These are phyloP conservation scores for Anas flavirostris DNA, from an alignment of 2,797 vertebrate species.

Conservation along the genomic window DNA sequence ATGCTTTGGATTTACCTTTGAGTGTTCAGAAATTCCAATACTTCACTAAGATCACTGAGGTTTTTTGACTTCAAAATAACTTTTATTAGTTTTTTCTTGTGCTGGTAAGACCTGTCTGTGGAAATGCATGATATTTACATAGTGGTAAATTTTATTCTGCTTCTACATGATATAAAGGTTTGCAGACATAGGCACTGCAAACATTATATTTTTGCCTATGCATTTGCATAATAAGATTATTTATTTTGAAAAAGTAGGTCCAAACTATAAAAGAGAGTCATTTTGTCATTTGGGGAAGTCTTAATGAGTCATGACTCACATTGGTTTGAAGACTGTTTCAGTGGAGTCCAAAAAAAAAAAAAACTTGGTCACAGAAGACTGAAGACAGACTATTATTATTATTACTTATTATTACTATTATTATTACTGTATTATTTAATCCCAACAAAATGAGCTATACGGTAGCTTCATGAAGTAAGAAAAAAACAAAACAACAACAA, in stretches of 20 bases:
- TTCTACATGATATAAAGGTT: not conserved
- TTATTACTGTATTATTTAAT: not conserved
- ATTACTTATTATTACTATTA: not conserved
- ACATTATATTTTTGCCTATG: not conserved
- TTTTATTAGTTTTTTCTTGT: not conserved
- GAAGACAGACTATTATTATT: not conserved
- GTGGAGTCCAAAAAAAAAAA: not conserved
- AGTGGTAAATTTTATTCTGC: not conserved
- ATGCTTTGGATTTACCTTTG: not conserved
- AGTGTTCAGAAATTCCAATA: not conserved
- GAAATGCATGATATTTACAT: rapidly evolving
- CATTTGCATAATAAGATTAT: not conserved
- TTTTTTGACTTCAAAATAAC: not conserved
- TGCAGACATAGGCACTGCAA: not conserved
- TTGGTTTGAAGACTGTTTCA: not conserved
- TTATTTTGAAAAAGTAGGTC: not conserved
- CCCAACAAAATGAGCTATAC: not conserved
- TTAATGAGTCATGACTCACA: not conserved
- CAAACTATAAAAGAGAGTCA: not conserved
- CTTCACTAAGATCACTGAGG: not conserved
- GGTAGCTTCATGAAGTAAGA: not conserved
- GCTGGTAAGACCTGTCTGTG: not conserved
- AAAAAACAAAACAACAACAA: not conserved
- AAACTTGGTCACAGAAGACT: not conserved
- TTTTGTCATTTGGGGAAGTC: not conserved